Evolutionary conservation across 2,797 vertebrate genomes (phyloP).

Genomic region (Lemur catta): DNA sequence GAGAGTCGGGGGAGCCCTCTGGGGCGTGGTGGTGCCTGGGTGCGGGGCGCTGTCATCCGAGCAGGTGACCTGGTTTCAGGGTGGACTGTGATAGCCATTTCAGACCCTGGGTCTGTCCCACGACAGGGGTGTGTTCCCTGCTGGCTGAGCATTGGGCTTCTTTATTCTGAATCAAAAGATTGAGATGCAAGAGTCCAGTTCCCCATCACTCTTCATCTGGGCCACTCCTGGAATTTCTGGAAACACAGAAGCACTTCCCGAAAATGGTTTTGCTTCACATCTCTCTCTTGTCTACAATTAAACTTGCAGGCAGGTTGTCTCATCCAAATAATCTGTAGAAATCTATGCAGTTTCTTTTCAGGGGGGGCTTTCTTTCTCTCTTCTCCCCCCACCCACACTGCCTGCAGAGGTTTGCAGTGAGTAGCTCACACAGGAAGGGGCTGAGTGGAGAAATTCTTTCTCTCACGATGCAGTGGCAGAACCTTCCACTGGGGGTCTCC

Average conservation of each 20-base stretch:
- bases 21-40: fast-evolving
- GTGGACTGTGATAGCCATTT: neutral
- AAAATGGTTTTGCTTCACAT: neutral
- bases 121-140: neutral
- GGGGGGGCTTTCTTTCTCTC: too few species aligned
- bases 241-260: neutral
- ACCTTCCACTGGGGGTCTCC: constrained; percentile 39
- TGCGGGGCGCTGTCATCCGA: neutral
- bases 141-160: neutral
- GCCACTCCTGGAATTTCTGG: neutral
- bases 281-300: neutral
- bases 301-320: neutral
- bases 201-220: neutral
- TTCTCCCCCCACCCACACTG: neutral
- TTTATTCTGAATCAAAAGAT: constrained; percentile 36
- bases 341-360: neutral
- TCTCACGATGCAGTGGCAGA: neutral
- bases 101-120: neutral
- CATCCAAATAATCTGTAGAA: constrained; percentile 37
- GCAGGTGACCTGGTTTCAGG: neutral
- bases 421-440: neutral
- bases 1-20: neutral
- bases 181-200: neutral
- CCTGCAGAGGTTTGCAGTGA: neutral
- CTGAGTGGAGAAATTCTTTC: neutral